Conservation (phyloP, 1,140 invertebrate species). For the Drusus annulatus region DNA sequence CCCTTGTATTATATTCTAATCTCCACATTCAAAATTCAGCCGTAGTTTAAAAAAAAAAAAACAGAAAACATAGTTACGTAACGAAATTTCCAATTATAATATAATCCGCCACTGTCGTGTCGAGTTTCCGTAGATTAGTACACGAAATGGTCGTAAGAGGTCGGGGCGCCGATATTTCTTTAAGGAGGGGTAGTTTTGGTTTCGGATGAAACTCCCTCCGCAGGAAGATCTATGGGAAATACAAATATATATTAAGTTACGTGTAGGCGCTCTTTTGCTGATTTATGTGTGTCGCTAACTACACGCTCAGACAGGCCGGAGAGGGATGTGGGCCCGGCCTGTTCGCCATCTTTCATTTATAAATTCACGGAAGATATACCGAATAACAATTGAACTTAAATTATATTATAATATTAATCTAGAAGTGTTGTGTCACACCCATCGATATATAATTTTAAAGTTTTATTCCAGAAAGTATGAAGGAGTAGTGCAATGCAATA, state of each 20-base stretch:
- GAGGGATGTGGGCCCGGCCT: not conserved
- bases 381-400: not conserved
- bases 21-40: too few relatives aligned
- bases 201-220: not conserved
- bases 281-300: slow-evolving; percentile 33
- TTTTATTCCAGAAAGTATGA: too few relatives aligned
- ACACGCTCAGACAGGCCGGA: not conserved
- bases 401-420: not conserved
- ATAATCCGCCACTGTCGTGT: slow-evolving; percentile 1
- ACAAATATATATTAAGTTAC: slow-evolving; percentile 35
- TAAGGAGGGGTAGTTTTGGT: slow-evolving; percentile 24
- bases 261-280: slow-evolving; percentile 17
- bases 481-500: too few relatives aligned
- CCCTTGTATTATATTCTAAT: too few relatives aligned
- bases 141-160: slow-evolving; percentile 18
- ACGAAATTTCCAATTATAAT: too few relatives aligned
- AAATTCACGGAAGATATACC: not conserved
- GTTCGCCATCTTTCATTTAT: not conserved
- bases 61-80: too few relatives aligned
- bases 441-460: too few relatives aligned
- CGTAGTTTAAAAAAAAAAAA: too few relatives aligned
- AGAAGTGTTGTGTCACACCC: too few relatives aligned
- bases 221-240: slow-evolving; percentile 28
- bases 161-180: slow-evolving; percentile 30
- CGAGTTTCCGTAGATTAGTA: slow-evolving; percentile 26